Evolutionary conservation across 2,797 vertebrate species (phyloP).

Genomic region (Pteronotus mesoamericanus): DNA sequence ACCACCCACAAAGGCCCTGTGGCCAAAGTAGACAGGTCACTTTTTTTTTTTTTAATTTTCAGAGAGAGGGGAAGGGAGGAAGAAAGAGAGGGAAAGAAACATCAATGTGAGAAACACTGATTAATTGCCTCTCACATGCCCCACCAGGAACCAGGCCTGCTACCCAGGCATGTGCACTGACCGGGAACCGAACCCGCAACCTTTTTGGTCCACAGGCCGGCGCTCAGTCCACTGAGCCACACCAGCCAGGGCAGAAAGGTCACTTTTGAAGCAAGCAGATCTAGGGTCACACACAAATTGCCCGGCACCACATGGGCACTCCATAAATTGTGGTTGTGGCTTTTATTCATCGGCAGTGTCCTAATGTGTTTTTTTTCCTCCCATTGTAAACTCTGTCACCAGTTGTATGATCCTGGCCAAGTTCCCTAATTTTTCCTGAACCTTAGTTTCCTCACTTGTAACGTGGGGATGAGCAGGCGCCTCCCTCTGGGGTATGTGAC

Average conservation of each 20-base stretch:
- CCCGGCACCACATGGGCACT: background rate
- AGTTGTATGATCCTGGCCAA: background rate
- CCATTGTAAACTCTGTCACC: background rate
- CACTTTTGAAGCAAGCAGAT: too few species aligned
- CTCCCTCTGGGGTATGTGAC: background rate
- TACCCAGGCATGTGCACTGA: too few species aligned
- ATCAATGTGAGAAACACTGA: too few species aligned
- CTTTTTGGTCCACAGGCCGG: too few species aligned
- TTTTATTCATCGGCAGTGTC: background rate
- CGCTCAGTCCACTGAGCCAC: too few species aligned
- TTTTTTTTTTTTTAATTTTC: too few species aligned
- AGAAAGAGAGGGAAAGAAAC: too few species aligned
- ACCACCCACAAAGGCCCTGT: background rate
- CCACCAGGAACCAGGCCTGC: too few species aligned
- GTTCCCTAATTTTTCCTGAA: background rate
- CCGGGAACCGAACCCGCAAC: too few species aligned
- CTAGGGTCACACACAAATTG: background rate
- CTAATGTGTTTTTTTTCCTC: background rate
- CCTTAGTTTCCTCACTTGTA: background rate
- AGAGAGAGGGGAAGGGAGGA: too few species aligned
- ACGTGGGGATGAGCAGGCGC: background rate
- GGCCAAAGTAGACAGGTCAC: background rate
- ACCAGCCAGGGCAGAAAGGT: too few species aligned
- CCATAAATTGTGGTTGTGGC: accelerated
- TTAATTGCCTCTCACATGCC: too few species aligned